Evolutionary conservation across 2,888 invertebrate genomes (phyloP), one percentile per base, ranked within the genome.

Genomic region (Gymnosoma rotundatum): DNA sequence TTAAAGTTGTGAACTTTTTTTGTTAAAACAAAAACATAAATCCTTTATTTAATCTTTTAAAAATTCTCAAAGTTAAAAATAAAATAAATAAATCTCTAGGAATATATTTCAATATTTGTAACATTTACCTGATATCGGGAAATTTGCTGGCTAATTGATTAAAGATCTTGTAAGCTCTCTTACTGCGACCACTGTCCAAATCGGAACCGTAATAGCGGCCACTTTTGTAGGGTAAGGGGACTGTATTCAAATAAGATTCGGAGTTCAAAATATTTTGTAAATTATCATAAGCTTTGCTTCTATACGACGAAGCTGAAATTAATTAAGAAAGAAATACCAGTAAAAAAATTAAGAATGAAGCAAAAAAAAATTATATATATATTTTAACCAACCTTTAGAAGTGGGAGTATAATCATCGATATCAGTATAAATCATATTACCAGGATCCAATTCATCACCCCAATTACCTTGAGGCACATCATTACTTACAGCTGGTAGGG

Each of bases 211-310:
- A 92, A 79, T 91, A 92, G 60, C 91, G 90, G 73, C 88, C 89
- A 60, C 45, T 83, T 72, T 90, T 88, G 3, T 91, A 86, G 4
- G 92, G 90, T 48, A 92, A 84, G 0, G 91, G 91, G 66, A 91
- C 89, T 66, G 91, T 89, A 83, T 92, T 92, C 78, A 91, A 85
- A 72, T 92, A 92, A 50, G 90, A 88, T 80, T 92, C 92, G 45
- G 91, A 89, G 86, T 92, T 92, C 8, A 92, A 88, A 25, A 92
- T 89, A 78, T 89, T 92, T 83, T 92, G 92, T 18, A 92, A 88
- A 85, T 92, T 92, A 50, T 92, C 92, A 76, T 92, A 92, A 25
- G 92, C 91, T 83, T 92, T 92, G 86, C 88, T 90, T 63, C 89
- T 90, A 72, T 88, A 88, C 54, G 88, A 86, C 7, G 88, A 86